These are phyloP conservation scores for Eulemur albifrons DNA, from an alignment of 2,797 vertebrate species.

Conservation along the genomic window DNA sequence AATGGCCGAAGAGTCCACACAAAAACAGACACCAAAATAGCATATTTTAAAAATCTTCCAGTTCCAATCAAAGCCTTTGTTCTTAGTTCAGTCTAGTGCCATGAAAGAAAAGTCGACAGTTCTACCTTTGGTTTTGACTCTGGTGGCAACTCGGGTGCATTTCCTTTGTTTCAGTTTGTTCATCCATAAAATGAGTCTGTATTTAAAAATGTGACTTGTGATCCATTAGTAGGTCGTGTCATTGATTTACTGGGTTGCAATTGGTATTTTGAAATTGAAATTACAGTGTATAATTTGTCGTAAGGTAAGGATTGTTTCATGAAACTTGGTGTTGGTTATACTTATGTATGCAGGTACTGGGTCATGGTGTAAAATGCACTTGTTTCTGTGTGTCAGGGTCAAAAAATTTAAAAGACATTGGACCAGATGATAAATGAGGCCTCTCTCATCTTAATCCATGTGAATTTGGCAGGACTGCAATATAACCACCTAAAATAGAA, in stretches of 20 bases:
- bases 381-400: neutral
- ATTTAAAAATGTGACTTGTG: neutral
- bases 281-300: neutral
- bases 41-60: neutral
- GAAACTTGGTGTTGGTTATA: slow-evolving; percentile 5
- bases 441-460: neutral
- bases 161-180: neutral
- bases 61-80: neutral
- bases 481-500: neutral
- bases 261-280: neutral
- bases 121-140: neutral
- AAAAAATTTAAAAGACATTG: neutral
- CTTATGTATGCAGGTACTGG: neutral
- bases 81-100: neutral
- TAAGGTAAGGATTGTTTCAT: neutral
- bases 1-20: neutral
- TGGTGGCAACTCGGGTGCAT: neutral
- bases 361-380: neutral
- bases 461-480: neutral
- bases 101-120: neutral
- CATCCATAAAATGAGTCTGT: neutral
- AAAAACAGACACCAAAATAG: neutral
- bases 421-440: neutral
- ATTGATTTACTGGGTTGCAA: neutral
- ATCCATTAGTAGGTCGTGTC: neutral